phyloP scores from a whole-genome alignment of 2,797 vertebrate species.

The Pantherophis alleghaniensis region DNA sequence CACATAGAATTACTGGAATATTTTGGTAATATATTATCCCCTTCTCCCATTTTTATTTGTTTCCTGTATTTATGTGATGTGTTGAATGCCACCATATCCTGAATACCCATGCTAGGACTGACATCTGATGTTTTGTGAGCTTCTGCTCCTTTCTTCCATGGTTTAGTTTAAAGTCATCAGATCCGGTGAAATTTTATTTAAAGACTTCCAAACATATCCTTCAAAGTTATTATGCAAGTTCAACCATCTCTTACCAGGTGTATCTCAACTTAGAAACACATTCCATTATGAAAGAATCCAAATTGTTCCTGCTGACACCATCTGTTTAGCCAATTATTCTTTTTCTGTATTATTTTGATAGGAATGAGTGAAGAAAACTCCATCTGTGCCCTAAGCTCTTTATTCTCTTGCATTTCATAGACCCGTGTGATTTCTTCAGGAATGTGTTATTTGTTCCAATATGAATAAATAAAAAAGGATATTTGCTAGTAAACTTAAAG shows the following conservation, averaged over 20 bases:
- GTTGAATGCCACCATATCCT: neutral
- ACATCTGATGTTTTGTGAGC: neutral
- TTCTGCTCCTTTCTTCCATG: neutral
- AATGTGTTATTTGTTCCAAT: neutral
- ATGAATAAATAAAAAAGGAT: neutral
- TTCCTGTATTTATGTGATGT: neutral
- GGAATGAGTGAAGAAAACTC: neutral
- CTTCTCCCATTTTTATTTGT: neutral
- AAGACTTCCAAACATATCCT: neutral
- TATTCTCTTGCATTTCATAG: neutral
- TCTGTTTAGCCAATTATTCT: neutral
- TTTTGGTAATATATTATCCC: neutral
- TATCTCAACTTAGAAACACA: neutral
- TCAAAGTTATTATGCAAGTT: neutral
- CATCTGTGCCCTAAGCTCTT: neutral
- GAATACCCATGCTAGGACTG: neutral
- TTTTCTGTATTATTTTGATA: neutral
- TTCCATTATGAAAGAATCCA: neutral
- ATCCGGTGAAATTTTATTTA: neutral
- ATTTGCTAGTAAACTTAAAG: neutral
- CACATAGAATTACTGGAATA: neutral
- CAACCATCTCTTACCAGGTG: neutral
- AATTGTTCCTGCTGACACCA: neutral
- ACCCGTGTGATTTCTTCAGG: neutral
- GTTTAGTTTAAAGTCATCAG: neutral